Base-by-base conservation (phyloP, 2,888 invertebrate genomes). In the Meiosimyza platycephala region DNA sequence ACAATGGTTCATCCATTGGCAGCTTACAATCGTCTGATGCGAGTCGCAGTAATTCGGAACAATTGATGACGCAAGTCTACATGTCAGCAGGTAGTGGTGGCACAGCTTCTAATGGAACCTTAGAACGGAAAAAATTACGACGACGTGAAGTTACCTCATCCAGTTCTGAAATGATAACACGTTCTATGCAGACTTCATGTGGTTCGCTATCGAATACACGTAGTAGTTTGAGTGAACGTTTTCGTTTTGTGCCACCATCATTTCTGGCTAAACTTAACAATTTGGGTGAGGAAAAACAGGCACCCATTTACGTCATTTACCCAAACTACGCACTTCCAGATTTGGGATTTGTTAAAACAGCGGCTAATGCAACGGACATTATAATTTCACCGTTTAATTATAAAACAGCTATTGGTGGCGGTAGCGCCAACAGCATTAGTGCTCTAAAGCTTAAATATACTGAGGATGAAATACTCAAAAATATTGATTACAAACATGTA, bases 281-380 rank as follows among this genome's bases (percentile, higher is more conserved):
- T 83, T 87, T 90, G 84, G 91, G 90, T 9, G 90, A 90, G 78
- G 90, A 89, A 83, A 86, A 84, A 6, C 85, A 91, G 81, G 94
- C 93, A 81, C 95, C 95, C 5, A 94, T 96, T 1, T 96, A 95
- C 86, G 93, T 97, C 59, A 91, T 96, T 77, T 97, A 96, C 88
- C 96, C 97, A 47, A 96, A 94, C 86, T 97, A 97, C 83, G 93
- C 96, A 9, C 88, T 97, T 75, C 96, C 97, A 22, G 95, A 96
- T 88, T 90, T 97, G 80, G 94, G 94, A 80, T 97, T 97, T 86
- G 89, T 97, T 72, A 88, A 89, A 78, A 87, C 87, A 73, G 84
- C 86, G 75, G 88, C 88, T 74, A 83, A 89, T 76, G 87, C 89
- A 74, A 84, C 89, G 33, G 89, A 91, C 57, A 93, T 94, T 78